Evolutionary conservation across 1,140 invertebrate species (phyloP).

Genomic region (Tetraneura akinire): DNA sequence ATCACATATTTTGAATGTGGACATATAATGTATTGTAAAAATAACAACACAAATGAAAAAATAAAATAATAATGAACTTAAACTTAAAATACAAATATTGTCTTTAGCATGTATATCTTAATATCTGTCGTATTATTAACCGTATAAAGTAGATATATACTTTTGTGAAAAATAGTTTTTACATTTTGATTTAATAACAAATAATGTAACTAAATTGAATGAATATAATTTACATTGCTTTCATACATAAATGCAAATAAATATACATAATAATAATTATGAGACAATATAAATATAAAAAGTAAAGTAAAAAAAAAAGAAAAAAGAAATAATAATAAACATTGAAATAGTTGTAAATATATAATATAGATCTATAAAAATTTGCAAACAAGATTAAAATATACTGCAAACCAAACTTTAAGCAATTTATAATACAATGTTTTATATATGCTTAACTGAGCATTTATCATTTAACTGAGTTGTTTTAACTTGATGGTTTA

Average conservation of each 20-base stretch:
- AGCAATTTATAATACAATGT: neutral
- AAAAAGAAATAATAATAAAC: neutral
- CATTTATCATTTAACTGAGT: too few relatives aligned
- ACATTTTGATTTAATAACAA: neutral
- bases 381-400: constrained; percentile 15
- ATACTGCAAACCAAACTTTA: neutral
- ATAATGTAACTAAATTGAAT: neutral
- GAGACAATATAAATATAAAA: neutral
- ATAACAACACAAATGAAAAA: neutral
- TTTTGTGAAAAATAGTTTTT: too few relatives aligned
- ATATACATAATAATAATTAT: neutral
- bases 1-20: constrained; percentile 37
- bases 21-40: neutral
- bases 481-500: too few relatives aligned
- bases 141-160: too few relatives aligned
- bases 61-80: constrained; percentile 15
- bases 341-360: constrained; percentile 27
- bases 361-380: constrained; percentile 26
- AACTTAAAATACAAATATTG: neutral
- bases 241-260: neutral
- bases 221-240: neutral
- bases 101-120: neutral
- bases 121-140: too few relatives aligned
- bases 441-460: too few relatives aligned
- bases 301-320: neutral